These are phyloP conservation scores for Pantelozetes paolii DNA, from an alignment of 2,888 invertebrate genomes.

Conservation along the genomic window DNA sequence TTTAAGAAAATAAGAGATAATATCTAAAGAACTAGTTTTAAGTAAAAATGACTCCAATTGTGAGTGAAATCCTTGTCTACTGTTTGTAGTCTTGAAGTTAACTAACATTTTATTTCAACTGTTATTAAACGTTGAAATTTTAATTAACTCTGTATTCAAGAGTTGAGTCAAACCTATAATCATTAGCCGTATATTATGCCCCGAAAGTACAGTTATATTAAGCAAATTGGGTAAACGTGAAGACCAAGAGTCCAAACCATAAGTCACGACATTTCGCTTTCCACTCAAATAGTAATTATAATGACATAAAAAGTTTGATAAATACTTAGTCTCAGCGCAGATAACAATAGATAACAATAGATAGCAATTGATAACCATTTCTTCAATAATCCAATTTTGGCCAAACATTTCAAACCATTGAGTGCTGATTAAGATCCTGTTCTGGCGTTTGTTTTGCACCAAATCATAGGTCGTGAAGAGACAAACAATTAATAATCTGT, in stretches of 20 bases:
- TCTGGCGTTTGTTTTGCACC: neutral
- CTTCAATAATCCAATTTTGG: slow-evolving; percentile 16
- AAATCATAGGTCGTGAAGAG: neutral
- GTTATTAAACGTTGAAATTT: slow-evolving; percentile 10
- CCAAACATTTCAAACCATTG: neutral
- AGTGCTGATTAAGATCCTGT: slow-evolving; percentile 5
- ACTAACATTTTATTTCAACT: neutral
- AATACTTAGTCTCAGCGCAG: neutral
- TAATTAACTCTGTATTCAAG: neutral
- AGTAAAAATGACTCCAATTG: too few relatives aligned
- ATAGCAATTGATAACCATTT: neutral
- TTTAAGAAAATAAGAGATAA: too few relatives aligned
- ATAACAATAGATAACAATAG: too few relatives aligned
- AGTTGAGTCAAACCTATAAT: slow-evolving; percentile 5
- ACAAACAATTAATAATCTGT: slow-evolving; percentile 6
- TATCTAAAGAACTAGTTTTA: too few relatives aligned
- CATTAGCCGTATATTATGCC: slow-evolving; percentile 2
- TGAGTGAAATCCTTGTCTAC: neutral
- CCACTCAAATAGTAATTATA: neutral
- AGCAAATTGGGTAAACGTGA: neutral
- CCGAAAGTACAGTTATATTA: slow-evolving; percentile 19
- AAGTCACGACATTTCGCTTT: slow-evolving; percentile 28
- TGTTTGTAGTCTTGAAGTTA: neutral
- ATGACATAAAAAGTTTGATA: neutral
- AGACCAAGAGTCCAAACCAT: slow-evolving; percentile 18